These are phyloP conservation scores for Pachypeltis micranthus DNA, from an alignment of 1,140 invertebrate species.

Conservation along the genomic window DNA sequence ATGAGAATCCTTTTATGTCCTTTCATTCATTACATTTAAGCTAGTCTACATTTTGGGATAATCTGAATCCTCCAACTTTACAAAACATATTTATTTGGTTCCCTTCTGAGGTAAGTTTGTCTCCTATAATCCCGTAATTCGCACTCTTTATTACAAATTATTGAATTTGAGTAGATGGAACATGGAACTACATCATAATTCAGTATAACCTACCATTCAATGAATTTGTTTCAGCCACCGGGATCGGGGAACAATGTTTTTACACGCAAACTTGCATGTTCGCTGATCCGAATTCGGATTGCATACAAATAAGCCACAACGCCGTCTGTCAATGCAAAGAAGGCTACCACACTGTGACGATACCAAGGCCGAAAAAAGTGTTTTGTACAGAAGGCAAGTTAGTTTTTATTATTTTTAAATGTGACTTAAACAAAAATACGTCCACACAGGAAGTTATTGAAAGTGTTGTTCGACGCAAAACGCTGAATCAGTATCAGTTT, in stretches of 20 bases:
- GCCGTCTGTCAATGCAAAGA: slow-evolving; percentile 67
- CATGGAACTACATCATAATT: not conserved
- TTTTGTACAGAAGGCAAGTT: slow-evolving; percentile 68
- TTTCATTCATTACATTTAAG: too few species aligned
- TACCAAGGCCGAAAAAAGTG: slow-evolving; percentile 55
- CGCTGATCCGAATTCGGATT: slow-evolving; percentile 62
- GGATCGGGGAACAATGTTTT: slow-evolving; percentile 71
- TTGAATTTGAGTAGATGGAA: not conserved
- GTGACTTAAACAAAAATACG: too few species aligned
- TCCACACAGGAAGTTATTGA: too few species aligned
- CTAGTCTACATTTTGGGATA: too few species aligned
- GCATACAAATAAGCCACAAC: slow-evolving; percentile 70
- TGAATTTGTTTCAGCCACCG: slow-evolving; percentile 48
- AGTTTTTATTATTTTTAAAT: too few species aligned
- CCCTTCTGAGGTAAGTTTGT: too few species aligned
- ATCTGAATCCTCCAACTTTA: too few species aligned
- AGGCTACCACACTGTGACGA: slow-evolving; percentile 62
- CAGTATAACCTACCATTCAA: not conserved
- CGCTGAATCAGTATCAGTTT: too few species aligned
- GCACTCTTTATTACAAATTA: not conserved
- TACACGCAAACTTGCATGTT: slow-evolving; percentile 64
- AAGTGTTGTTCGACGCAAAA: too few species aligned
- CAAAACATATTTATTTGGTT: too few species aligned
- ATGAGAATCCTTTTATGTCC: too few species aligned
- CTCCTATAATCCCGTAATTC: too few species aligned